Percentiles rank a stretch among this genome's conserved stretches.
Evolutionary conservation across 2,113 vertebrate genomes (phyloP).

Genomic region (Corythoichthys intestinalis): DNA sequence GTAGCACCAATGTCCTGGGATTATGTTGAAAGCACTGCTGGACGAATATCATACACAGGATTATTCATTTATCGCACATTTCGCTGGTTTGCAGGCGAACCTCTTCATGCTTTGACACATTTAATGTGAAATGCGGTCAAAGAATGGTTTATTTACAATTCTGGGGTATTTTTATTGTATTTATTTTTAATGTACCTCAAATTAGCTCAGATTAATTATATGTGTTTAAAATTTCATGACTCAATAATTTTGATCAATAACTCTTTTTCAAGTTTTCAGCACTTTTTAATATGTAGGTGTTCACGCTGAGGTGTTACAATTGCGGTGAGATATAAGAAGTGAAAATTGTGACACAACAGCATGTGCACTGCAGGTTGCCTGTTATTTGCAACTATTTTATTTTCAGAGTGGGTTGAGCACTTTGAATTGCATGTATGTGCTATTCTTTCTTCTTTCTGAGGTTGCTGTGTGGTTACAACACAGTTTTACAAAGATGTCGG

Average conservation of each 20-base stretch:
- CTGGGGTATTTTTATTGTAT: background rate
- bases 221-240: background rate
- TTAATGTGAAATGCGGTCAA: slow-evolving; percentile 3
- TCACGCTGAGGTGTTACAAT: background rate
- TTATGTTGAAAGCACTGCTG: slow-evolving; percentile 41
- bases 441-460: background rate
- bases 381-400: background rate
- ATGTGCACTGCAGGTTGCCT: background rate
- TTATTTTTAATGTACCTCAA: too few relatives aligned
- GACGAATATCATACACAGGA: slow-evolving; percentile 32
- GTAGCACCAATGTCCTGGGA: slow-evolving; percentile 42
- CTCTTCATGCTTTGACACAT: slow-evolving; percentile 9
- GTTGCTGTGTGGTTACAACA: background rate
- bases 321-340: background rate
- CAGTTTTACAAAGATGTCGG: background rate
- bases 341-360: background rate
- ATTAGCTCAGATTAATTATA: too few relatives aligned
- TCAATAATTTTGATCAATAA: background rate
- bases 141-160: background rate
- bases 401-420: background rate
- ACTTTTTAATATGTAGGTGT: background rate
- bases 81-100: slow-evolving; percentile 15
- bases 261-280: background rate
- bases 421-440: background rate
- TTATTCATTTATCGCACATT: slow-evolving; percentile 27